A percentile compares a stretch with the other conserved stretches of the same genome.
Evolutionary conservation across 1,140 invertebrate genomes (phyloP).

Genomic region (Ceratina japonica): DNA sequence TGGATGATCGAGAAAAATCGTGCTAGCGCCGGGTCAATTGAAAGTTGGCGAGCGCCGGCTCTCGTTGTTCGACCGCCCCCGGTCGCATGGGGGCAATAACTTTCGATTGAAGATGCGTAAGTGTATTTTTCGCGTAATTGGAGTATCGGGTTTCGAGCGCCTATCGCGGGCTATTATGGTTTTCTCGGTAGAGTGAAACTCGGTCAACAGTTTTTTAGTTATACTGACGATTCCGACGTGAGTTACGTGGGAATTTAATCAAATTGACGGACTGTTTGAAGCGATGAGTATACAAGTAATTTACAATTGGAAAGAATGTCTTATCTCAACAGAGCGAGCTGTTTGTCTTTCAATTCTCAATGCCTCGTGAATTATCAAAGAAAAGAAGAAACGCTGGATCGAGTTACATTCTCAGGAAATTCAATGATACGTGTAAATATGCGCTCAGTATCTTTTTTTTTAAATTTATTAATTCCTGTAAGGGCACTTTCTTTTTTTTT

Average conservation of each 20-base stretch:
- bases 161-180: not conserved
- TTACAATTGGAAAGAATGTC: not conserved
- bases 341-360: constrained; percentile 2
- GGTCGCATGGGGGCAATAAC: not conserved
- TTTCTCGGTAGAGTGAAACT: too few relatives aligned
- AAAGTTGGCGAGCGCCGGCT: not conserved
- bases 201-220: too few relatives aligned
- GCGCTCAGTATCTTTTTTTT: not conserved
- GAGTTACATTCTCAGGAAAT: constrained; percentile 1
- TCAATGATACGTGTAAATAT: not conserved
- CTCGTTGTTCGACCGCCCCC: not conserved
- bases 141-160: constrained; percentile 7
- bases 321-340: too few relatives aligned
- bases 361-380: not conserved
- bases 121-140: not conserved
- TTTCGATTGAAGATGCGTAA: constrained; percentile 4
- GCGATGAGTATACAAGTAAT: not conserved
- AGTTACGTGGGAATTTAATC: not conserved
- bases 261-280: too few relatives aligned
- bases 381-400: not conserved
- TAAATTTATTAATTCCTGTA: too few relatives aligned
- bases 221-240: too few relatives aligned
- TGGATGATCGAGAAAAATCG: not conserved
- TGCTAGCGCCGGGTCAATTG: not conserved
- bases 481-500: too few relatives aligned